Evolutionary conservation across 35 echinoderm and acorn worm genomes (phyloP), one percentile per base, ranked within the genome.

Genomic region (Lytechinus pictus): DNA sequence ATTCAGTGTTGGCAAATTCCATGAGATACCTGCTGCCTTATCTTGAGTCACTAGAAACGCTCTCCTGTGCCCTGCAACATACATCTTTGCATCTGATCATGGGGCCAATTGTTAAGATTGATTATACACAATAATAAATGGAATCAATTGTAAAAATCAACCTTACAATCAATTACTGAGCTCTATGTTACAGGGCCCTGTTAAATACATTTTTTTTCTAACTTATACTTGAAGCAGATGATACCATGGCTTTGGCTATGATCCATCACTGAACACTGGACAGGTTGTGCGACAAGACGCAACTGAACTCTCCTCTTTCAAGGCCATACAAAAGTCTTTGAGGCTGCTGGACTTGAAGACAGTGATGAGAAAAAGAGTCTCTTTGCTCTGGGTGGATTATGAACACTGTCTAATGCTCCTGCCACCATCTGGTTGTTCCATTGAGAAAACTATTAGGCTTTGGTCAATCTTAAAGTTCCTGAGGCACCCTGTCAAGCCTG

Each of bases 381-480:
- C 19, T 79, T 79, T 71, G 4, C n/a, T 79, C 19, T 79, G 66
- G 66, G n/a, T 79, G 88, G 88, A 90, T 90, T 90, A 90, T 90
- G 88, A 90, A 33, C 88, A 90, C 9, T 90, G 88, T 44, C 52
- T 54, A 6, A 90, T 54, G 88, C 52, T 90, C 88, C 88, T 90
- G 88, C 88, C 88, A 16, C 52, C 88, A 16, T 90, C 88, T 3
- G 88, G 88, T 27, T 52, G 29, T 52, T 90, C 88, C 5, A 33
- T 52, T 54, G 29, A 44, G 4, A 90, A 90, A 4, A 90, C 88
- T 9, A 52, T 90, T 4, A 90, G 88, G 27, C 88, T 33, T 27
- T 90, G 88, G 27, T 54, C 88, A 54, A 93, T 44, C 8, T 55
- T 93, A 24, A 93, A 93, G 92, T 93, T 57, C 27, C 92, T 54